Evolutionary conservation across 2,113 vertebrate genomes (phyloP).

Genomic region (Oceanites oceanicus): DNA sequence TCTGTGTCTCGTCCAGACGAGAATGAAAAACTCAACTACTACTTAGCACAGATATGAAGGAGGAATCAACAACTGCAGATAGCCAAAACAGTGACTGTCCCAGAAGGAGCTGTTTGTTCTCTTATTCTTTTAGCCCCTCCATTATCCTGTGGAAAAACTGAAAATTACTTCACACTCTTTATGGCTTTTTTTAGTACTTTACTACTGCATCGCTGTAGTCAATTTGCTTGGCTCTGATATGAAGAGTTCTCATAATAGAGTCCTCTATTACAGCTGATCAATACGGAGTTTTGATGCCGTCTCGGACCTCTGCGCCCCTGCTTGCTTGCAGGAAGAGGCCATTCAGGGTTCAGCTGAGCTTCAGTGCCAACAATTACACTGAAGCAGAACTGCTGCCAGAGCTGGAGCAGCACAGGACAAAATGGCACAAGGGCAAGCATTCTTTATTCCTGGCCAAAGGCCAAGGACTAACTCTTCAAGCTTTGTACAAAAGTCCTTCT

Average conservation of each 20-base stretch:
- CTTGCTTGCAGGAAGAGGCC: slow-evolving; percentile 57
- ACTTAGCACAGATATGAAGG: slow-evolving; percentile 41
- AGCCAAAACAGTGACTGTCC: slow-evolving; percentile 43
- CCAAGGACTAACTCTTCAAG: slow-evolving; percentile 59
- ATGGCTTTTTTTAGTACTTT: slow-evolving; percentile 47
- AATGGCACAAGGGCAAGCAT: slow-evolving; percentile 69
- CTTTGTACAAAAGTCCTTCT: slow-evolving; percentile 56
- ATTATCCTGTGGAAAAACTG: slow-evolving; percentile 57
- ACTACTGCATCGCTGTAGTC: background rate
- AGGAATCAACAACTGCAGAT: slow-evolving; percentile 33
- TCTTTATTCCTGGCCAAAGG: slow-evolving; percentile 58
- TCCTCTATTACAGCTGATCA: slow-evolving; percentile 62
- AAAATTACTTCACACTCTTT: slow-evolving; percentile 46
- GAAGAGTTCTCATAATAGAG: slow-evolving; percentile 47
- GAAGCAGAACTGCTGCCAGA: slow-evolving; percentile 55
- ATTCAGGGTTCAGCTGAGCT: slow-evolving; percentile 29
- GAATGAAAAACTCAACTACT: slow-evolving; percentile 43
- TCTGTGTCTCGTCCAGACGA: background rate
- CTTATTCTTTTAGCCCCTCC: slow-evolving; percentile 42
- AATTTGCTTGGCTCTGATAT: slow-evolving; percentile 26
- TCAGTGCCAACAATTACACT: slow-evolving; percentile 62
- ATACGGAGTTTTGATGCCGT: slow-evolving; percentile 32
- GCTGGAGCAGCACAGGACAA: slow-evolving; percentile 21
- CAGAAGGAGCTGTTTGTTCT: slow-evolving; percentile 63
- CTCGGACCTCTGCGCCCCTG: slow-evolving; percentile 6